Evolutionary conservation across 2,888 invertebrate genomes (phyloP).

Genomic region (Meta bourneti): DNA sequence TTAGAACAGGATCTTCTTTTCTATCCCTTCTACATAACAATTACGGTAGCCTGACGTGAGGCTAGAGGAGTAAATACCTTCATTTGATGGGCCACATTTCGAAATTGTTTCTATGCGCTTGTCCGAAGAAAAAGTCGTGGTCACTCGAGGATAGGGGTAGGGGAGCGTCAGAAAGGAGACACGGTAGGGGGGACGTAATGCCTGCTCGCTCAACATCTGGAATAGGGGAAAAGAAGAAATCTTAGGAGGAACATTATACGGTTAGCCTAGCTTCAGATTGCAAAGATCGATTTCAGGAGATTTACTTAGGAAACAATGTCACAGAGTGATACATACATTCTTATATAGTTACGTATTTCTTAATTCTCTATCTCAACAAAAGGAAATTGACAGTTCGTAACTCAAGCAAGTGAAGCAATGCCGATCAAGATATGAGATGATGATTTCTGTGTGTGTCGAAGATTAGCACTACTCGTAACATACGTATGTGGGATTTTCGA

Average conservation of each 20-base stretch:
- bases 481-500: no score
- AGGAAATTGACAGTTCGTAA: no score
- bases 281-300: not conserved
- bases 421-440: no score
- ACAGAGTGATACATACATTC: no score
- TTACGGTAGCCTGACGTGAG: conserved; percentile 5
- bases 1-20: not conserved
- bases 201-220: not conserved
- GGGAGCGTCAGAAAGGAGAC: no score
- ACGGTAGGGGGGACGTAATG: not conserved
- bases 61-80: conserved; percentile 41
- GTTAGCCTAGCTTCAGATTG: not conserved
- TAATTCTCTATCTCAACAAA: no score
- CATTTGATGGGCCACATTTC: conserved; percentile 52
- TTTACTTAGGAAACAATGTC: no score
- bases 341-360: no score
- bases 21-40: conserved; percentile 38
- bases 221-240: not conserved
- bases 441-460: no score
- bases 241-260: not conserved
- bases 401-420: no score
- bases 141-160: not conserved
- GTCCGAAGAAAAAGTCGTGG: conserved; percentile 24
- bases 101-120: conserved; percentile 45
- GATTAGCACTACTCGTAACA: no score